These are phyloP conservation scores for Poeciliopsis infans DNA, from an alignment of 2,797 vertebrate genomes.

Conservation along the genomic window DNA sequence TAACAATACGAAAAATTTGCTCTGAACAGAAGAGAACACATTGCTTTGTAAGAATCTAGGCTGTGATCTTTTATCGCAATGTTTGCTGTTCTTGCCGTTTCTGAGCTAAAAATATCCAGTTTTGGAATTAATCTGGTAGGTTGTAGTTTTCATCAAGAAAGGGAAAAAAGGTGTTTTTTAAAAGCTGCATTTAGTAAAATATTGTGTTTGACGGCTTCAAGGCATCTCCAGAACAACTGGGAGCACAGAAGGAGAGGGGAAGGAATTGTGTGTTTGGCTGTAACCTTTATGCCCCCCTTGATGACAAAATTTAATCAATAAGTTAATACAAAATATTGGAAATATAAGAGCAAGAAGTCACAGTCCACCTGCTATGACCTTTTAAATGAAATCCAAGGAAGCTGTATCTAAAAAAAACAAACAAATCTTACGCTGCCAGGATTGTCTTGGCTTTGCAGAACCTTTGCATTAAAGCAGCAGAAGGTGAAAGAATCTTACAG, in stretches of 20 bases:
- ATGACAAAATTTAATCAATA: constrained; percentile 71
- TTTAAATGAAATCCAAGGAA: constrained; percentile 58
- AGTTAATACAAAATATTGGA: constrained; percentile 68
- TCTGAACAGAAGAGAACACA: constrained; percentile 15
- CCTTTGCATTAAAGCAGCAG: neutral
- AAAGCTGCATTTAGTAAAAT: constrained; percentile 39
- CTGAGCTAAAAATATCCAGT: constrained; percentile 23
- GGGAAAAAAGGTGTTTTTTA: constrained; percentile 15
- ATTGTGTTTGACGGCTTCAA: constrained; percentile 48
- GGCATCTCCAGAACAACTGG: constrained; percentile 33
- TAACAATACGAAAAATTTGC: constrained; percentile 16
- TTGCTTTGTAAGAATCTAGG: neutral
- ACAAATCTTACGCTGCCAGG: constrained; percentile 6
- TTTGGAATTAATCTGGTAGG: constrained; percentile 27
- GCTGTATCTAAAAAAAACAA: constrained; percentile 23
- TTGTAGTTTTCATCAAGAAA: constrained; percentile 31
- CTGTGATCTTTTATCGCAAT: constrained; percentile 26
- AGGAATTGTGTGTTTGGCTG: constrained; percentile 19
- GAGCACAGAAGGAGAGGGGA: neutral
- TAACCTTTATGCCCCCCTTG: constrained; percentile 71
- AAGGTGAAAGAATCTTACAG: constrained; percentile 2
- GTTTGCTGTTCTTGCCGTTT: constrained; percentile 17
- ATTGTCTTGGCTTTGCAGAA: constrained; percentile 3
- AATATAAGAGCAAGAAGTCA: constrained; percentile 69
- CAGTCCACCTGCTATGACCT: constrained; percentile 75